A percentile compares a stretch with the other conserved stretches of the same genome.
Evolutionary conservation across 2,797 vertebrate genomes (phyloP).

Genomic region (Tokudaia muenninki): DNA sequence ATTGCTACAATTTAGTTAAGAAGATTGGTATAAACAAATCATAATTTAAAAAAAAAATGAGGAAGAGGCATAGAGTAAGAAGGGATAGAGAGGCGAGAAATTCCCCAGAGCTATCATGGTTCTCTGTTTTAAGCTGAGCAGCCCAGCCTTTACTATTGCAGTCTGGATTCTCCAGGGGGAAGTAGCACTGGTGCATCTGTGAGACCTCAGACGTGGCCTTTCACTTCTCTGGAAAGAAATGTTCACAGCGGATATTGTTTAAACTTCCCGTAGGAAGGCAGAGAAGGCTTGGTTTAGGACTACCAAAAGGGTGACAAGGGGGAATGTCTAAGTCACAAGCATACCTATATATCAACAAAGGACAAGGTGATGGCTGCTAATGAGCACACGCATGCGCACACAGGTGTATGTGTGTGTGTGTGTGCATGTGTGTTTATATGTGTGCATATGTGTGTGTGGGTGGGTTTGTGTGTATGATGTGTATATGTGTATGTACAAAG

Average conservation of each 20-base stretch:
- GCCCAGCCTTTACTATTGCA: background rate
- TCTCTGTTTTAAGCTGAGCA: background rate
- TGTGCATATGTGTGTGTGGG: background rate
- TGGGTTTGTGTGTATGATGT: background rate
- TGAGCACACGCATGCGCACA: too few relatives aligned
- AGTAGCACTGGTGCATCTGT: background rate
- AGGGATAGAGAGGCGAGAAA: background rate
- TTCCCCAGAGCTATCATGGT: background rate
- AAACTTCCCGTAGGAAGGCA: background rate
- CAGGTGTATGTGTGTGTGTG: background rate
- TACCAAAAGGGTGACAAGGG: background rate
- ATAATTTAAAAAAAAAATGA: background rate
- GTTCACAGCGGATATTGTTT: background rate
- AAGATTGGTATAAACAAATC: slow-evolving; percentile 17
- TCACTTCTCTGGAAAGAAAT: background rate
- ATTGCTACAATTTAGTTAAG: background rate
- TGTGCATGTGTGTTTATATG: too few relatives aligned
- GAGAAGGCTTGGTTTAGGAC: background rate
- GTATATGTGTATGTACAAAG: background rate
- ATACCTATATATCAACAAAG: background rate
- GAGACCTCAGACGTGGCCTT: background rate
- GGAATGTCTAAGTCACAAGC: background rate
- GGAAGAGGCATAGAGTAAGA: background rate
- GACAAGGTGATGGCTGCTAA: background rate
- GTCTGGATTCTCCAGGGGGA: background rate